Percentiles rank a stretch among this genome's conserved stretches.
Evolutionary conservation across 2,888 invertebrate genomes (phyloP).

Genomic region (Erebia epiphron): DNA sequence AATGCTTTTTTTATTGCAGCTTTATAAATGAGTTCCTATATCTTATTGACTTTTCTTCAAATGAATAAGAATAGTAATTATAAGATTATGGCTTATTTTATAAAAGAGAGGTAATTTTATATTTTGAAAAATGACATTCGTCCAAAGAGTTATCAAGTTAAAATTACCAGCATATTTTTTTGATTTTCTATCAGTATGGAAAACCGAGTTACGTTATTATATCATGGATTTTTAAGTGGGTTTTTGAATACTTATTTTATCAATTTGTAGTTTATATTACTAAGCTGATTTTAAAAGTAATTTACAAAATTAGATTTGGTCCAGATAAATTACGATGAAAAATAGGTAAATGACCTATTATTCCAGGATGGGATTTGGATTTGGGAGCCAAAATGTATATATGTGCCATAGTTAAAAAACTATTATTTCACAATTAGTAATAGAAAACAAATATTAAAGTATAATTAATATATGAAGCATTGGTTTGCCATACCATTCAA

Average conservation of each 20-base stretch:
- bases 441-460: too few species aligned
- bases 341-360: too few species aligned
- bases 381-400: background rate
- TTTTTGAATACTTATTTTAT: too few species aligned
- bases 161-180: too few species aligned
- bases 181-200: too few species aligned
- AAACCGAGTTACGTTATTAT: background rate
- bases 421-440: too few species aligned
- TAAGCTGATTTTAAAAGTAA: too few species aligned
- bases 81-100: background rate
- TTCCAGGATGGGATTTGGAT: background rate
- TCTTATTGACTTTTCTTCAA: background rate
- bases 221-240: too few species aligned
- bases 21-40: background rate
- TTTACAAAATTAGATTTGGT: too few species aligned
- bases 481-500: background rate
- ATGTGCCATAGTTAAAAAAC: background rate
- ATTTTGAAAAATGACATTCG: too few species aligned
- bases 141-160: slow-evolving; percentile 10
- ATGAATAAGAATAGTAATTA: background rate
- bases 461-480: too few species aligned
- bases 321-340: background rate
- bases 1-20: slow-evolving; percentile 1
- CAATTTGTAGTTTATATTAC: too few species aligned
- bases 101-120: background rate